A percentile compares a stretch with the other conserved stretches of the same genome.
Conservation (phyloP, 2,888 invertebrate species). For the Caenorhabditis sp. region DNA sequence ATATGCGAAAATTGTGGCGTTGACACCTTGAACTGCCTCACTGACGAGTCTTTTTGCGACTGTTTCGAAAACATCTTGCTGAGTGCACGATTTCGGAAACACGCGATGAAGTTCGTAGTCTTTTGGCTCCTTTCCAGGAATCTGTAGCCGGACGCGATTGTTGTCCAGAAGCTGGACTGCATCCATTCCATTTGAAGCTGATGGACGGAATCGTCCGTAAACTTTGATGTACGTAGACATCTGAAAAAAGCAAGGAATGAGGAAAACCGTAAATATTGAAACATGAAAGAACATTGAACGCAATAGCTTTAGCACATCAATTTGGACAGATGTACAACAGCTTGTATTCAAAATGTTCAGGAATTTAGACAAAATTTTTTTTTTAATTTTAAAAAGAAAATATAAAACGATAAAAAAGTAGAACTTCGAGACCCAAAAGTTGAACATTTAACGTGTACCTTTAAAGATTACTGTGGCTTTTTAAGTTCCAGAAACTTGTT, state of each 20-base stretch:
- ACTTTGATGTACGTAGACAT: conserved; percentile 25
- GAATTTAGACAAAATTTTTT: neutral
- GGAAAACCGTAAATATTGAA: too few species aligned
- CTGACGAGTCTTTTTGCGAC: conserved; percentile 72
- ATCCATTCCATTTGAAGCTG: conserved; percentile 2
- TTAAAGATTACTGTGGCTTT: too few species aligned
- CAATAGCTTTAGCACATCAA: too few species aligned
- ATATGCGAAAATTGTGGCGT: conserved; percentile 74
- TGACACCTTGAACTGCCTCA: conserved; percentile 72
- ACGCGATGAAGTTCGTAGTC: conserved; percentile 23
- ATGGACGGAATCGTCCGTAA: conserved; percentile 22
- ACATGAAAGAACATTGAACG: too few species aligned
- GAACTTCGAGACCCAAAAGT: neutral
- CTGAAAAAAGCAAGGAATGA: neutral
- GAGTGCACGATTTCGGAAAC: conserved; percentile 9
- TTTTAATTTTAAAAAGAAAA: neutral
- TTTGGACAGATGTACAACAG: too few species aligned
- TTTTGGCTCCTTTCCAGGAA: conserved; percentile 11
- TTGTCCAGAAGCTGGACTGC: conserved; percentile 10
- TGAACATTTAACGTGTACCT: too few species aligned
- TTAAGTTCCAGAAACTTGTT: too few species aligned
- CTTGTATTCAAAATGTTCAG: too few species aligned
- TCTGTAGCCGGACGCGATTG: conserved; percentile 3
- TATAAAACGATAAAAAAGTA: neutral
- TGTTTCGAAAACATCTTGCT: conserved; percentile 65